Conservation (phyloP, 2,888 invertebrate genomes). For the Archaeoteleia sp. region DNA sequence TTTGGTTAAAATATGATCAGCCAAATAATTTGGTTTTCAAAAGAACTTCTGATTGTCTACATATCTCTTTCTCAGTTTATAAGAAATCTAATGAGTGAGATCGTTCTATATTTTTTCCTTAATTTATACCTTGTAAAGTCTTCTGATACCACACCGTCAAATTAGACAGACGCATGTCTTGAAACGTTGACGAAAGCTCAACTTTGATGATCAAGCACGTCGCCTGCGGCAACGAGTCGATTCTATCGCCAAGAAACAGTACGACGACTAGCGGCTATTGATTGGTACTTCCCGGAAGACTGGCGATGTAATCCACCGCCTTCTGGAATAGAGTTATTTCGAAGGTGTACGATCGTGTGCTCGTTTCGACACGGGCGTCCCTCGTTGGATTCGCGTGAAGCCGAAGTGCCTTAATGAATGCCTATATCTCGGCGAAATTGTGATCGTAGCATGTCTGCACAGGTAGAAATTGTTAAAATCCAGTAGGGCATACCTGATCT, state of each 20-base stretch:
- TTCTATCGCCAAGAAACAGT: conserved; percentile 58
- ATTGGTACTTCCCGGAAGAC: conserved; percentile 61
- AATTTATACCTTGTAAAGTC: conserved; percentile 15
- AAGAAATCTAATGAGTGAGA: no score
- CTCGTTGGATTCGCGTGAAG: conserved; percentile 28
- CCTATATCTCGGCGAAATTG: no score
- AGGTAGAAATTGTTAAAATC: no score
- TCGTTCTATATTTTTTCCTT: no score
- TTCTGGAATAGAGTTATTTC: conserved; percentile 65
- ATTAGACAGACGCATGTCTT: neutral
- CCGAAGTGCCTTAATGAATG: conserved; percentile 27
- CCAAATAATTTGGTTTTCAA: no score
- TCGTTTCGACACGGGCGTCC: conserved; percentile 8
- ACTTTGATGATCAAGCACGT: conserved; percentile 13
- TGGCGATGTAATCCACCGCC: conserved; percentile 59
- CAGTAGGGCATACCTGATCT: no score
- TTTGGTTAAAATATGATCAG: no score
- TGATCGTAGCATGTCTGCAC: no score
- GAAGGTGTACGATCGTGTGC: conserved; percentile 58
- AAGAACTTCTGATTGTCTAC: no score
- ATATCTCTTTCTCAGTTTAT: no score
- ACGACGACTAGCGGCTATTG: conserved; percentile 56
- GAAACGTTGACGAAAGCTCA: conserved; percentile 7
- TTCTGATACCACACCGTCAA: neutral
- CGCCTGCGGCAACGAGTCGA: conserved; percentile 31